phyloP scores from a whole-genome alignment of 2,888 invertebrate genomes.

The Eupeodes luniger region DNA sequence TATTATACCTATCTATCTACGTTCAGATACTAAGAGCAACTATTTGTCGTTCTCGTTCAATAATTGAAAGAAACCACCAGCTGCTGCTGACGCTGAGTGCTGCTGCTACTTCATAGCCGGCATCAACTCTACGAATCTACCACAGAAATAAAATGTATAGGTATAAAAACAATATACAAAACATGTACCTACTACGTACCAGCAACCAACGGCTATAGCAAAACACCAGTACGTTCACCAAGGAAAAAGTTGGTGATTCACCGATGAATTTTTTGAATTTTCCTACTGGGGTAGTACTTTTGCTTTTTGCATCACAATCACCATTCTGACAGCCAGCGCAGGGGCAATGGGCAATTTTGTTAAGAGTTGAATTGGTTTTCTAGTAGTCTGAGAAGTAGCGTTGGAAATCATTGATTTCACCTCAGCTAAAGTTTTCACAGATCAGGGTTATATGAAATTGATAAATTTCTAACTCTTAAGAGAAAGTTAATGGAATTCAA shows the following conservation, averaged over 20 bases:
- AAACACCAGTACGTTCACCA: background rate
- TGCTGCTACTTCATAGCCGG: background rate
- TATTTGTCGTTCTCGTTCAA: conserved; percentile 28
- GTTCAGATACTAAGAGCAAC: conserved; percentile 66
- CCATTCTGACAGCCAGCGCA: background rate
- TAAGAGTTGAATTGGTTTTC: background rate
- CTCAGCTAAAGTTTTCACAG: background rate
- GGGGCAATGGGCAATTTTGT: background rate
- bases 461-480: too few species aligned
- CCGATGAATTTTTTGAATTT: too few species aligned
- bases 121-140: background rate
- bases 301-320: background rate
- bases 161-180: background rate
- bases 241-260: too few species aligned
- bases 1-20: conserved; percentile 8
- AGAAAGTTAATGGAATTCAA: too few species aligned
- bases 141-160: conserved; percentile 8
- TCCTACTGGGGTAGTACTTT: too few species aligned
- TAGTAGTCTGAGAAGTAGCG: background rate
- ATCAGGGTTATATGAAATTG: too few species aligned
- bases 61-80: conserved; percentile 24
- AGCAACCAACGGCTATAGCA: too few species aligned
- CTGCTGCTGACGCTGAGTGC: background rate
- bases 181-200: background rate
- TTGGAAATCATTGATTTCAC: background rate